phyloP scores from a whole-genome alignment of 2,113 vertebrate species.

The Sinocyclocheilus grahami region DNA sequence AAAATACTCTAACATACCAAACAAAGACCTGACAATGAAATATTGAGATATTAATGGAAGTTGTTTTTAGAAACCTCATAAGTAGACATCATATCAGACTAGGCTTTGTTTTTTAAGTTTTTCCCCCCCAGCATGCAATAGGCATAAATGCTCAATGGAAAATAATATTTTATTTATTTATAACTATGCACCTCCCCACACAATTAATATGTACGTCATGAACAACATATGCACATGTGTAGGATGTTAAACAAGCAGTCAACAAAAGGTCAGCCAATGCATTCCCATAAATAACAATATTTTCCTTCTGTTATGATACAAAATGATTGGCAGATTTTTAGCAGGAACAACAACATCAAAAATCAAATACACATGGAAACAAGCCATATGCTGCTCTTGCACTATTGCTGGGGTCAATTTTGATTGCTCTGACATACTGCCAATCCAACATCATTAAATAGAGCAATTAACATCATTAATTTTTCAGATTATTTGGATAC shows the following conservation, averaged over 20 bases:
- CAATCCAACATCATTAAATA: slow-evolving; percentile 48
- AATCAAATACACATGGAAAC: slow-evolving; percentile 22
- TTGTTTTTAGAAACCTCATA: neutral
- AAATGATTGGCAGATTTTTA: slow-evolving; percentile 45
- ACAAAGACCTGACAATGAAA: slow-evolving; percentile 25
- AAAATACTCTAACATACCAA: neutral
- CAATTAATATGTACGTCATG: slow-evolving; percentile 4
- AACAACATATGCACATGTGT: slow-evolving; percentile 14
- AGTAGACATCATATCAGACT: neutral
- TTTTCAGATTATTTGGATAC: slow-evolving; percentile 52
- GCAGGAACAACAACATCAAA: slow-evolving; percentile 39
- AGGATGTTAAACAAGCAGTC: slow-evolving; percentile 17
- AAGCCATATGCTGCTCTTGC: slow-evolving; percentile 42
- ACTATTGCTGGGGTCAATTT: slow-evolving; percentile 26
- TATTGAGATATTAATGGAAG: neutral
- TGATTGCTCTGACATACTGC: slow-evolving; percentile 42
- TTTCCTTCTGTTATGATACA: slow-evolving; percentile 27
- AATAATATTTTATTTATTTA: neutral
- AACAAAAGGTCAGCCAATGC: slow-evolving; percentile 15
- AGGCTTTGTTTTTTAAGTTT: neutral
- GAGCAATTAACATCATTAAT: slow-evolving; percentile 55
- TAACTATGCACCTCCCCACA: neutral
- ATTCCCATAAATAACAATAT: slow-evolving; percentile 11
- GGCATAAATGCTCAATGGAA: slow-evolving; percentile 1
- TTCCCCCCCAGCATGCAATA: neutral